A percentile compares a stretch with the other conserved stretches of the same genome.
These are phyloP conservation scores for Cynoglossus semilaevis DNA, from an alignment of 2,113 vertebrate genomes.

Conservation along the genomic window DNA sequence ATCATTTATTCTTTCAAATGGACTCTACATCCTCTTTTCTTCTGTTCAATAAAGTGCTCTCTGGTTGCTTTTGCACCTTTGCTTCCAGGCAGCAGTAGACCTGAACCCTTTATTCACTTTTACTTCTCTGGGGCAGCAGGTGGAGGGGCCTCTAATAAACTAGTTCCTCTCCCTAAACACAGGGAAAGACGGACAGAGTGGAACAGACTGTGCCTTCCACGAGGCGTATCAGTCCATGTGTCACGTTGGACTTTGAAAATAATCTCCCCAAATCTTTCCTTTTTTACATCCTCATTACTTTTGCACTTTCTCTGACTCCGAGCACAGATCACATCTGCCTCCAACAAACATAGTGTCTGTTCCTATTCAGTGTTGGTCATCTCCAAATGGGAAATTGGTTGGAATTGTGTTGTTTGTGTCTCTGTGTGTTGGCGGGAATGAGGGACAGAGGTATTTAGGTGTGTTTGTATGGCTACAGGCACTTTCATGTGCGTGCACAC, in stretches of 20 bases:
- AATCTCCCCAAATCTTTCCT: constrained; percentile 38
- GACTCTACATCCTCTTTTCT: constrained; percentile 30
- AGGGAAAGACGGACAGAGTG: constrained; percentile 2
- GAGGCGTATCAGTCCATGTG: constrained; percentile 22
- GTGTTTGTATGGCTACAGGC: constrained; percentile 45
- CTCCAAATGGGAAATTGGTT: constrained; percentile 20
- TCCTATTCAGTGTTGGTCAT: constrained; percentile 31
- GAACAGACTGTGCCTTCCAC: constrained; percentile 44
- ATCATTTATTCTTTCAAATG: too few relatives aligned
- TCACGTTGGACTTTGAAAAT: constrained; percentile 21
- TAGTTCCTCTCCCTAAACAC: constrained; percentile 14
- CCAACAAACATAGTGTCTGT: constrained; percentile 41
- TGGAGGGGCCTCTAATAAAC: constrained; percentile 14
- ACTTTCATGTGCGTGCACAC: constrained; percentile 43
- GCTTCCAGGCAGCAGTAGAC: background rate
- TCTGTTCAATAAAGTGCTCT: constrained; percentile 31
- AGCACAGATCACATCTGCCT: constrained; percentile 47
- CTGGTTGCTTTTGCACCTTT: constrained; percentile 7
- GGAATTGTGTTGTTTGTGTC: constrained; percentile 21
- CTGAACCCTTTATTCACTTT: constrained; percentile 11
- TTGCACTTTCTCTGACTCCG: constrained; percentile 18
- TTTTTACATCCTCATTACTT: constrained; percentile 21
- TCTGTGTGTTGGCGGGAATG: constrained; percentile 31
- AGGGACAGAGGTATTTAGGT: background rate
- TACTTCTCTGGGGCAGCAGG: background rate